These are phyloP conservation scores for Ammospiza maritima DNA, from an alignment of 2,797 vertebrate genomes.

Conservation along the genomic window DNA sequence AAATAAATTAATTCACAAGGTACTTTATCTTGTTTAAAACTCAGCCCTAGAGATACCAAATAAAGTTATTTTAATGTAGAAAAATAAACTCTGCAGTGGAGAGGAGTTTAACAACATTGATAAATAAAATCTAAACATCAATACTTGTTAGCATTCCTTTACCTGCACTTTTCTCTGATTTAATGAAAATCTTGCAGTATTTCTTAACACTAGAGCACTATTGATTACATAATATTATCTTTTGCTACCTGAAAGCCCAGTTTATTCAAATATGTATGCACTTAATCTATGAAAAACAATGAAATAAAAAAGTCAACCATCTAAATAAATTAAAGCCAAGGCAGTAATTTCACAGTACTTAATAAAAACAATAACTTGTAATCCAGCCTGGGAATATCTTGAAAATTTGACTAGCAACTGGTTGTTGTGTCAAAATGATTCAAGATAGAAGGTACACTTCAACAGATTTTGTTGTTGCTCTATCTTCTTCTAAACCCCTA, in stretches of 20 bases:
- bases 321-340: conserved; percentile 31
- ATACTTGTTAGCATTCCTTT: conserved; percentile 89
- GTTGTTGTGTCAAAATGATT: too few relatives aligned
- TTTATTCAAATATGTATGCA: conserved; percentile 26
- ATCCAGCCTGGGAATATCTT: neutral
- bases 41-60: conserved; percentile 55
- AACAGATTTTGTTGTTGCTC: too few relatives aligned
- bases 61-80: conserved; percentile 61
- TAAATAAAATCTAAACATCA: conserved; percentile 88
- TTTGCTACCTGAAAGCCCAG: conserved; percentile 84
- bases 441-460: too few relatives aligned
- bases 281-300: neutral
- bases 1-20: conserved; percentile 69
- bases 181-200: conserved; percentile 85
- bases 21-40: conserved; percentile 75
- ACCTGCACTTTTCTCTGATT: conserved; percentile 78
- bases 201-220: conserved; percentile 71
- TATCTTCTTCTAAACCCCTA: too few relatives aligned
- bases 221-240: conserved; percentile 83
- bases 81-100: conserved; percentile 73
- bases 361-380: conserved; percentile 13
- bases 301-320: conserved; percentile 46
- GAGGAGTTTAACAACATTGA: conserved; percentile 83
- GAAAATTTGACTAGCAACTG: neutral
- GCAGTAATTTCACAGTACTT: conserved; percentile 32